Conservation (phyloP, 2,797 vertebrate genomes). For the Sternarchorhynchus goeldii region DNA sequence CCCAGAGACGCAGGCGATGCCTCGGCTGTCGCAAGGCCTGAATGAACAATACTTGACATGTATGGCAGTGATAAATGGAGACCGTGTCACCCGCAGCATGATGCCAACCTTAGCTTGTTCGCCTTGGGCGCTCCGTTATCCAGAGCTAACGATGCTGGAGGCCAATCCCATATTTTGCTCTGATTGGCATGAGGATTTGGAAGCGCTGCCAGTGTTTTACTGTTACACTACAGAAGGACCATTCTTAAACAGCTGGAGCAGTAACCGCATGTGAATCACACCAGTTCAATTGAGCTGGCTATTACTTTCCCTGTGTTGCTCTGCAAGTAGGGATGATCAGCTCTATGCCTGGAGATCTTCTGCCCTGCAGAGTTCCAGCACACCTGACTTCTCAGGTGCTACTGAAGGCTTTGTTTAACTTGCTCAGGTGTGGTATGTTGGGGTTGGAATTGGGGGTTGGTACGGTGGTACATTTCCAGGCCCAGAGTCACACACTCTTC, state of each 20-base stretch:
- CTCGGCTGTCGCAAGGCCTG: conserved; percentile 42
- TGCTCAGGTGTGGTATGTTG: no score
- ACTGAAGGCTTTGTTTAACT: no score
- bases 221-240: not conserved
- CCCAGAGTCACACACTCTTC: no score
- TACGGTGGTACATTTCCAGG: no score
- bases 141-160: not conserved
- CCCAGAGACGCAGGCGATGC: conserved; percentile 47
- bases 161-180: not conserved
- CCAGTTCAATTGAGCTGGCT: no score
- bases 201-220: not conserved
- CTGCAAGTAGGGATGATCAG: no score
- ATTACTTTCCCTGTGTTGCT: no score
- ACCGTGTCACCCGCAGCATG: conserved; percentile 33
- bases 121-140: not conserved
- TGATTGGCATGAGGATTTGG: not conserved
- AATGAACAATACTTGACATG: conserved; percentile 56
- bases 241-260: not conserved
- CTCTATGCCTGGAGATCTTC: no score
- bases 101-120: conserved; percentile 7
- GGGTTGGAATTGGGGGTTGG: no score
- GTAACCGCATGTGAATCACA: no score
- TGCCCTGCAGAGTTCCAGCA: no score
- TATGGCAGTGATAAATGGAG: conserved; percentile 42
- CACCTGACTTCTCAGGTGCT: no score